Conservation (phyloP, 1,140 invertebrate genomes). For the Gonioctena quinquepunctata region DNA sequence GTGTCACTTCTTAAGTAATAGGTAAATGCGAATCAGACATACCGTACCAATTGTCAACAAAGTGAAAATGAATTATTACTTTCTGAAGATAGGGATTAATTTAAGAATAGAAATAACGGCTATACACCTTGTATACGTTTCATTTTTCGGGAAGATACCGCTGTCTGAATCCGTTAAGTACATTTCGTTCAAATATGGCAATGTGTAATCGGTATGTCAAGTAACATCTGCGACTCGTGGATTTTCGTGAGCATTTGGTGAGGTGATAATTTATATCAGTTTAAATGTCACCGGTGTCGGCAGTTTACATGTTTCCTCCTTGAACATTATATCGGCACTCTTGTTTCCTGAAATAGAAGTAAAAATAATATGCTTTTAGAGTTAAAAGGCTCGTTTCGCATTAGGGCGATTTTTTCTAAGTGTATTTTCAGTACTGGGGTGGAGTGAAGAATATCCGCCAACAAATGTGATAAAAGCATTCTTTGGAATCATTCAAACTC, state of each 20-base stretch:
- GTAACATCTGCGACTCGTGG: slow-evolving; percentile 5
- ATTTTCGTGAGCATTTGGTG: slow-evolving; percentile 14
- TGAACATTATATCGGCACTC: slow-evolving; percentile 17
- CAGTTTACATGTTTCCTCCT: slow-evolving; percentile 11
- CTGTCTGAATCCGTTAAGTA: background rate
- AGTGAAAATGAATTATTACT: too few species aligned
- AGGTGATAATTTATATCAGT: slow-evolving; percentile 14
- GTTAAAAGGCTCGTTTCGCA: slow-evolving; percentile 14
- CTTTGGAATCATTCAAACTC: too few species aligned
- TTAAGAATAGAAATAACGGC: too few species aligned
- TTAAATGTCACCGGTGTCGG: slow-evolving; percentile 1
- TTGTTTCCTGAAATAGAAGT: slow-evolving; percentile 9
- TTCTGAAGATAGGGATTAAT: too few species aligned
- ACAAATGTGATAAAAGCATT: too few species aligned
- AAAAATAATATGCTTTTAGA: slow-evolving; percentile 10
- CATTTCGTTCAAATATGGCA: slow-evolving; percentile 8
- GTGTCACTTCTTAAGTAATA: too few species aligned
- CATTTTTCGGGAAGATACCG: background rate
- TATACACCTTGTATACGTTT: too few species aligned
- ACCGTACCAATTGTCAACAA: too few species aligned
- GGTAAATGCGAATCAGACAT: too few species aligned
- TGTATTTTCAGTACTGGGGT: background rate
- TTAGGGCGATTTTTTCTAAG: slow-evolving; percentile 11
- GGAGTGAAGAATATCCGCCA: background rate
- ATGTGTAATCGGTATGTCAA: slow-evolving; percentile 1